These are phyloP conservation scores for Agrochola lychnidis DNA, from an alignment of 2,888 invertebrate genomes.

Conservation along the genomic window DNA sequence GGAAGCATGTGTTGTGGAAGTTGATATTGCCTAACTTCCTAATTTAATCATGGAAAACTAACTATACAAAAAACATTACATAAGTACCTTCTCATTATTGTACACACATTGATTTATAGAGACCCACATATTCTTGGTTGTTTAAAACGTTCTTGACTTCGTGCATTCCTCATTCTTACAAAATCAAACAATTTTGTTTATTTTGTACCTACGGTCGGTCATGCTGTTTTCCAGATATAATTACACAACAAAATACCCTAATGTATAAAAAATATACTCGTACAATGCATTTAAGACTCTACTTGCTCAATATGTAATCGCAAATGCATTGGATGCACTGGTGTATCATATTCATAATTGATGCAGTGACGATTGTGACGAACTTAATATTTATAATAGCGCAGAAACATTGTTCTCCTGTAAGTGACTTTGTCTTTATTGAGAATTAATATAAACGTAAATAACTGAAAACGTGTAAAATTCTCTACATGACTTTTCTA, in stretches of 20 bases:
- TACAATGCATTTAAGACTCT: neutral
- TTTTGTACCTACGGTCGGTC: no score
- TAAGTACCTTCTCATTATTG: no score
- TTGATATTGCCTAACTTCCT: neutral
- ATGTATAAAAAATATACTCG: neutral
- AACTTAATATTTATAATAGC: neutral
- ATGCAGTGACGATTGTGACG: neutral
- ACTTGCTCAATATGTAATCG: neutral
- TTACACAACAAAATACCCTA: no score
- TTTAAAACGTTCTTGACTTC: no score
- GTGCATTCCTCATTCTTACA: no score
- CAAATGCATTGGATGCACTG: neutral
- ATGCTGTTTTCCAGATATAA: no score
- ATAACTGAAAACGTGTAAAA: neutral
- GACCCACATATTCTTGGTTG: no score
- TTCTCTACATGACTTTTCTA: neutral
- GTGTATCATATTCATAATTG: neutral
- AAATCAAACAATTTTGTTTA: no score
- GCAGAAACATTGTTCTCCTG: neutral
- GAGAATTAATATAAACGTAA: neutral
- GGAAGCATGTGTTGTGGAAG: neutral
- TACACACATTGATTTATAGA: no score
- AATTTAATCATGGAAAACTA: no score
- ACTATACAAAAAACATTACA: neutral
- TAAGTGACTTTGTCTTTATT: neutral